Conservation (phyloP, 2,113 vertebrate genomes). For the Litocranius walleri region DNA sequence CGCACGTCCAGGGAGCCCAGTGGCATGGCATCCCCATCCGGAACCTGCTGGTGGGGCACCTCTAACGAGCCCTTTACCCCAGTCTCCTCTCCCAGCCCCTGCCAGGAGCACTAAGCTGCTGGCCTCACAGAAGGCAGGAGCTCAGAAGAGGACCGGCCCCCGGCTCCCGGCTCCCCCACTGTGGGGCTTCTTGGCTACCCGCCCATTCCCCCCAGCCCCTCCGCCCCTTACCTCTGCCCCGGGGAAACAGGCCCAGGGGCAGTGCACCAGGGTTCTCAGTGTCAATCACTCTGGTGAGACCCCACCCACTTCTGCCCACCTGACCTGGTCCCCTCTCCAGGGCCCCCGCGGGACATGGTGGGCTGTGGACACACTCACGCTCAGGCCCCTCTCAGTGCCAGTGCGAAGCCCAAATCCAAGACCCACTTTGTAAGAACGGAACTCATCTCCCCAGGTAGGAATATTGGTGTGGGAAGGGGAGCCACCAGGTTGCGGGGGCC, state of each 20-base stretch:
- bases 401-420: too few species aligned
- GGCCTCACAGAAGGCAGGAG: not conserved
- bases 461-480: accelerated
- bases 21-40: accelerated
- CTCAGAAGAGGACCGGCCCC: not conserved
- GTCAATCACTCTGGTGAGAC: not conserved
- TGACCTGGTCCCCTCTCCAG: not conserved
- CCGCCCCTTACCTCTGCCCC: not conserved
- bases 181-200: not conserved
- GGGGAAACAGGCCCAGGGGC: too few species aligned
- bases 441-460: not conserved
- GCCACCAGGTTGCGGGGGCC: not conserved
- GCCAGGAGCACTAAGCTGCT: not conserved
- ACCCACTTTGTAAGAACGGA: not conserved
- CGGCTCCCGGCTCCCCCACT: not conserved
- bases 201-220: not conserved
- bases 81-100: not conserved
- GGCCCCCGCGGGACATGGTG: too few species aligned
- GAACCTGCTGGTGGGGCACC: not conserved
- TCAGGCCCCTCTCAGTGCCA: not conserved
- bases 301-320: not conserved
- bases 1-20: accelerated
- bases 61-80: not conserved
- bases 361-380: accelerated
- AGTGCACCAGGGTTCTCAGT: not conserved